Conservation (phyloP, 2,888 invertebrate genomes). For the Phlogophora meticulosa region DNA sequence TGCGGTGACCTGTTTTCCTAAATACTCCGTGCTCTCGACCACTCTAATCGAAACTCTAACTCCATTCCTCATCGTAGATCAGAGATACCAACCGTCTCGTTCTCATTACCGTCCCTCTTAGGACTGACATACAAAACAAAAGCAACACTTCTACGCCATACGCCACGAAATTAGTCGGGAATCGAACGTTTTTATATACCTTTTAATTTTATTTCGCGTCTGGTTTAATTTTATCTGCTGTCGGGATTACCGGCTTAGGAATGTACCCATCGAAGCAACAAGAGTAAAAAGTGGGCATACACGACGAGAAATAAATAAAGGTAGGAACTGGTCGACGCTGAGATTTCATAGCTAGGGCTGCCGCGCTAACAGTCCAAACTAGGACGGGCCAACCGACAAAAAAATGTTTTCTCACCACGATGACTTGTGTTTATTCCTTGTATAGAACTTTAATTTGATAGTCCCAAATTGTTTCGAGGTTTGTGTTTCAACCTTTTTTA, state of each 20-base stretch:
- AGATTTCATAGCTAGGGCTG: slow-evolving; percentile 84
- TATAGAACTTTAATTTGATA: slow-evolving; percentile 71
- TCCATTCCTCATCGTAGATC: slow-evolving; percentile 64
- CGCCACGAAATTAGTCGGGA: slow-evolving; percentile 89
- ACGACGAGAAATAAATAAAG: slow-evolving; percentile 89
- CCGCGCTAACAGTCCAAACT: slow-evolving; percentile 61
- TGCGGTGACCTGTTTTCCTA: slow-evolving; percentile 60
- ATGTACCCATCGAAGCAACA: slow-evolving; percentile 89
- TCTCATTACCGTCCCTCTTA: slow-evolving; percentile 61
- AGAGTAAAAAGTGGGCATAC: slow-evolving; percentile 87
- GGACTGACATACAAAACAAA: slow-evolving; percentile 68
- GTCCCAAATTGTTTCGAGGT: slow-evolving; percentile 67
- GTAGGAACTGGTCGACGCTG: slow-evolving; percentile 85
- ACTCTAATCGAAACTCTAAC: slow-evolving; percentile 46
- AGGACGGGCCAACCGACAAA: slow-evolving; percentile 59
- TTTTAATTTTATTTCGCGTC: slow-evolving; percentile 91
- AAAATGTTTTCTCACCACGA: slow-evolving; percentile 66
- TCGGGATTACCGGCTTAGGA: slow-evolving; percentile 91
- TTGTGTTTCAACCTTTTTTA: slow-evolving; percentile 60
- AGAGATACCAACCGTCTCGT: slow-evolving; percentile 62
- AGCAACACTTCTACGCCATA: slow-evolving; percentile 79
- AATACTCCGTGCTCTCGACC: slow-evolving; percentile 50
- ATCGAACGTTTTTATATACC: slow-evolving; percentile 88
- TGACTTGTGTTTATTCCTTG: slow-evolving; percentile 67
- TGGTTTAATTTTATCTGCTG: slow-evolving; percentile 91